Evolutionary conservation across 1,140 invertebrate genomes (phyloP), one percentile per base, ranked within the genome.

Genomic region (Meloidogyne floridensis): DNA sequence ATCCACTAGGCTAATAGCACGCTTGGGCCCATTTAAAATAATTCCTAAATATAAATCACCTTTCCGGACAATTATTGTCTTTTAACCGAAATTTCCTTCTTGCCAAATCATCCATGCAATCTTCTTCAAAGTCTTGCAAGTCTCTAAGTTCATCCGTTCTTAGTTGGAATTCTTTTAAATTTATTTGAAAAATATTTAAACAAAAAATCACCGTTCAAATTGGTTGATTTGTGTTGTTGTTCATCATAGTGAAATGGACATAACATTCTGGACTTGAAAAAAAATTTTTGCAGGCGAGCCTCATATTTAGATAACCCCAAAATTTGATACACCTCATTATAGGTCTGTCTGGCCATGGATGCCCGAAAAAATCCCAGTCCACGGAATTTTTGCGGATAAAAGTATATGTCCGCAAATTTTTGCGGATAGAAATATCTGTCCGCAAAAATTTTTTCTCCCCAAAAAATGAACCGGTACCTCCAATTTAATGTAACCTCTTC

Each of bases 71-170:
- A 42, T 32, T 32, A 32, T 70, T 47, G 4, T 53, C 42, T 13
- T 72, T 15, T 75, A 15, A 20, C 59, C 65, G 51, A 11, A 75
- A 71, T 91, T 95, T 93, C 81, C 93, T 92, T 72, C 92, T 87
- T 89, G 95, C 95, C 90, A 96, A 96, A 43, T 95, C 95, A 91
- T 97, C 95, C 56, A 98, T 94, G 90, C 96, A 97, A 87, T 98
- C 96, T 90, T 98, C 96, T 90, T 98, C 96, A 90, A 98, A 98
- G 90, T 98, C 96, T 88, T 98, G 96, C 8, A 98, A 90, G 53
- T 95, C 93, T 90, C 97, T 95, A 91, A 97, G 93, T 89, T 96
- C 95, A 83, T 96, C 95, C 81, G 94, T 93, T 87, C 95, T 94
- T 82, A 98, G 92, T 90, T 97, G 97, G 56, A 98, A 91, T 90